phyloP scores from a whole-genome alignment of 1,140 invertebrate species.

The Cotesia glomerata region DNA sequence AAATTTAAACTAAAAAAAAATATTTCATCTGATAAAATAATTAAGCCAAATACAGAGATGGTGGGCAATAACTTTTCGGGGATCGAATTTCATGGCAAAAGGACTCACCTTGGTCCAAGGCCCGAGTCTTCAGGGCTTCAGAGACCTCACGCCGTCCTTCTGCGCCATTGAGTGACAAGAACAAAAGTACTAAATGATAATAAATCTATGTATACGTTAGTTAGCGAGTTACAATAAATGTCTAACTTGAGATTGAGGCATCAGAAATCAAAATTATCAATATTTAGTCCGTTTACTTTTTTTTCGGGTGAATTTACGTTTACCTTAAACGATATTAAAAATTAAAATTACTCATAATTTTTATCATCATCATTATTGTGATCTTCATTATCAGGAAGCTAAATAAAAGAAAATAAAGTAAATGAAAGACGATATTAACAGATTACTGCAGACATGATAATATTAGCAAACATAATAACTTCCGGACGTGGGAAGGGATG shows the following conservation, averaged over 20 bases:
- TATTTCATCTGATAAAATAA: too few relatives aligned
- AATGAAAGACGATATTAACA: background rate
- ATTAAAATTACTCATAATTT: background rate
- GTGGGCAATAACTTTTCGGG: background rate
- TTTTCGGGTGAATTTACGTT: background rate
- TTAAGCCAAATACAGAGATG: background rate
- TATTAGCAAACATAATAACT: conserved; percentile 1
- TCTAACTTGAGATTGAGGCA: conserved; percentile 17
- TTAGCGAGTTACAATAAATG: conserved; percentile 39
- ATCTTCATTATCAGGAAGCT: background rate
- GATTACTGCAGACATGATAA: background rate
- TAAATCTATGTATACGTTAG: conserved; percentile 55
- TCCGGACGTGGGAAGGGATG: conserved; percentile 7
- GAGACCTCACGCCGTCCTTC: conserved; percentile 62
- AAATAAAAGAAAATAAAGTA: background rate
- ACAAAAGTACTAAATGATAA: conserved; percentile 78
- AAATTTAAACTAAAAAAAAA: too few relatives aligned
- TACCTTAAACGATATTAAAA: background rate
- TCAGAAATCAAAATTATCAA: background rate
- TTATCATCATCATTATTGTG: background rate
- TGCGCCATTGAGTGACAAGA: conserved; percentile 78
- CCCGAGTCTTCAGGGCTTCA: conserved; percentile 58
- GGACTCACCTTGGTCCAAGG: conserved; percentile 51
- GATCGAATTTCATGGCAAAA: conserved; percentile 1
- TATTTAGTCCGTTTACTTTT: background rate